Percentiles rank a stretch among this genome's conserved stretches.
phyloP scores from a whole-genome alignment of 1,140 invertebrate species.

The Euglossa dilemma region DNA sequence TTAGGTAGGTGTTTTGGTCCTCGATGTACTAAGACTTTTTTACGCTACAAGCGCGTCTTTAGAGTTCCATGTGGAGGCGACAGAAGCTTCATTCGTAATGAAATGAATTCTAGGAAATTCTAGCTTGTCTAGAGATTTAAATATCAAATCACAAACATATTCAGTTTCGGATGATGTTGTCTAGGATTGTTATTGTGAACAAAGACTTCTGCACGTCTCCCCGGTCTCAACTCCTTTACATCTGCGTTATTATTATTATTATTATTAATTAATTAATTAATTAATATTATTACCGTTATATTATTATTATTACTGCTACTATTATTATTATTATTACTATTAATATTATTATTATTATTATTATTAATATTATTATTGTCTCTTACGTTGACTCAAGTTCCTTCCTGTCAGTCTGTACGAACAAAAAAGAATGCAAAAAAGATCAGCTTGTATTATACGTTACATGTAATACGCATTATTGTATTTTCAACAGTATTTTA shows the following conservation, averaged over 20 bases:
- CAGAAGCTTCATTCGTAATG: neutral
- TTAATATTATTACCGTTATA: slow-evolving; percentile 35
- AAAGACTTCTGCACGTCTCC: slow-evolving; percentile 4
- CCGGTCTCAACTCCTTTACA: slow-evolving; percentile 14
- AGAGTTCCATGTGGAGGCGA: slow-evolving; percentile 23
- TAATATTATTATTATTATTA: slow-evolving; percentile 31
- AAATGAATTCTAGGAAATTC: neutral
- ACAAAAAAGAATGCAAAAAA: slow-evolving; percentile 49
- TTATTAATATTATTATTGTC: slow-evolving; percentile 32
- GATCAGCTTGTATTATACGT: slow-evolving; percentile 65
- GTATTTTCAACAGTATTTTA: slow-evolving; percentile 67
- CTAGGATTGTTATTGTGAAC: slow-evolving; percentile 13
- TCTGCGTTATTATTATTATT: slow-evolving; percentile 38
- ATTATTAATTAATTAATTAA: slow-evolving; percentile 20
- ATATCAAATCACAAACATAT: neutral
- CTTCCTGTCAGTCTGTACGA: slow-evolving; percentile 59
- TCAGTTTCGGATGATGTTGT: neutral
- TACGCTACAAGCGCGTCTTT: slow-evolving; percentile 29
- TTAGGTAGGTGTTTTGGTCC: neutral
- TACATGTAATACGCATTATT: slow-evolving; percentile 48
- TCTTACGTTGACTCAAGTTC: slow-evolving; percentile 62
- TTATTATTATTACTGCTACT: slow-evolving; percentile 36
- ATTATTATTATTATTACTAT: slow-evolving; percentile 17
- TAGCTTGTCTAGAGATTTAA: slow-evolving; percentile 10
- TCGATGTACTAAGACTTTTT: slow-evolving; percentile 29